phyloP scores from a whole-genome alignment of 2,797 vertebrate species.

The Gobio occitaniae region DNA sequence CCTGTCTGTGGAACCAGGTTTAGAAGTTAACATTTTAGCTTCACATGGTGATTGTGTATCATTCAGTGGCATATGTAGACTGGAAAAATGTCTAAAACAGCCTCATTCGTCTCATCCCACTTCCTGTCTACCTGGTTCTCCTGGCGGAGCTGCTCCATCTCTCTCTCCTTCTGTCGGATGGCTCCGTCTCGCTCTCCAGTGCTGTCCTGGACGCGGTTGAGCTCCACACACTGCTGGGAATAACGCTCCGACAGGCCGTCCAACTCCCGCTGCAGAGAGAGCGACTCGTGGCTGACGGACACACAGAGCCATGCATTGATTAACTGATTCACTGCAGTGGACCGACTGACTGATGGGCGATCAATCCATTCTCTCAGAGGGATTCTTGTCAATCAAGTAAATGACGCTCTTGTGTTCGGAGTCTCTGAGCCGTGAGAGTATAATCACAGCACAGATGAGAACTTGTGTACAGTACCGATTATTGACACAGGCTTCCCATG shows the following conservation, averaged over 20 bases:
- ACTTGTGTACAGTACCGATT: not conserved
- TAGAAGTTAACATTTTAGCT: not conserved
- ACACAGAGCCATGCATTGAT: slow-evolving; percentile 42
- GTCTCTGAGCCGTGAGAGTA: not conserved
- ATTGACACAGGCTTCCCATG: not conserved
- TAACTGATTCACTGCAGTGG: slow-evolving; percentile 18
- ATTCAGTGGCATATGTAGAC: not conserved
- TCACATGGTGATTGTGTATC: not conserved
- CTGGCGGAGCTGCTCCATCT: slow-evolving; percentile 85
- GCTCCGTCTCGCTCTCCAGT: slow-evolving; percentile 79
- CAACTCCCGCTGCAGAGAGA: slow-evolving; percentile 84
- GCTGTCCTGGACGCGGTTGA: slow-evolving; percentile 79
- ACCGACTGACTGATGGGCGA: slow-evolving; percentile 43
- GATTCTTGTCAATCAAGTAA: not conserved
- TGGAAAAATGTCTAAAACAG: not conserved
- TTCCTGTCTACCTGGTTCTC: slow-evolving; percentile 88
- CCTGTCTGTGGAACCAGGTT: too few species aligned
- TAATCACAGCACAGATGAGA: not conserved
- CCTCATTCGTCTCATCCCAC: not conserved
- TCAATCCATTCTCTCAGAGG: slow-evolving; percentile 1
- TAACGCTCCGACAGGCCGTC: slow-evolving; percentile 88
- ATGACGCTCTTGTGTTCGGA: not conserved
- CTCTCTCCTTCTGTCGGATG: slow-evolving; percentile 80
- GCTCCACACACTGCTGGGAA: slow-evolving; percentile 90
- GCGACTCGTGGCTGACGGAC: slow-evolving; percentile 70